Conservation (phyloP, 1,140 invertebrate genomes). For the Bilobella aurantiaca region DNA sequence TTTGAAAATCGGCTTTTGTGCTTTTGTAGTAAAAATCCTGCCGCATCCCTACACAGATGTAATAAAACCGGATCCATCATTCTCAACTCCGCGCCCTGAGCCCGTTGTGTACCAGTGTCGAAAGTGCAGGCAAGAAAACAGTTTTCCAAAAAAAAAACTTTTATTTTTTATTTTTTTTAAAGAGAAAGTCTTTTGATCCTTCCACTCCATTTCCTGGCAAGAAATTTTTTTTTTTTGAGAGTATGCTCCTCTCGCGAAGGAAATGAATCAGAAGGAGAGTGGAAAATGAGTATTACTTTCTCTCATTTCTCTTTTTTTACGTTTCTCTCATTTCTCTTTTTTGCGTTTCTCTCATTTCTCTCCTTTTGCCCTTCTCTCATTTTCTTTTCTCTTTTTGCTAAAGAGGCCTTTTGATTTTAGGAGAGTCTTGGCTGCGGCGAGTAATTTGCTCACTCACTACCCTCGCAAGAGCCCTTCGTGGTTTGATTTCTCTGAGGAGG, state of each 20-base stretch:
- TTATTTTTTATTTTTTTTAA: neutral
- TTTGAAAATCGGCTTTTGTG: slow-evolving; percentile 10
- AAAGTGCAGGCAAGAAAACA: slow-evolving; percentile 50
- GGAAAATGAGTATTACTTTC: too few relatives aligned
- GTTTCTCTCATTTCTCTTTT: slow-evolving; percentile 1
- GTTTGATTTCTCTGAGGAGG: slow-evolving; percentile 25
- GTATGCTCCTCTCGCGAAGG: too few relatives aligned
- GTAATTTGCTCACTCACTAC: slow-evolving; percentile 59
- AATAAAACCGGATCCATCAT: slow-evolving; percentile 66
- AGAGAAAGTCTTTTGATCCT: too few relatives aligned
- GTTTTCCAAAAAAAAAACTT: neutral
- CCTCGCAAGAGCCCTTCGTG: slow-evolving; percentile 30
- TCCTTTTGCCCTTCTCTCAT: neutral
- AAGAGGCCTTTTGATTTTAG: slow-evolving; percentile 34
- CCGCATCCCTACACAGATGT: slow-evolving; percentile 63
- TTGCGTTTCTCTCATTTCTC: neutral
- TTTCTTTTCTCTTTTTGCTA: slow-evolving; percentile 2
- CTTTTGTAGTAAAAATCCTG: slow-evolving; percentile 56
- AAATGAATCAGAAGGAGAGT: too few relatives aligned
- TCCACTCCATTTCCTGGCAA: too few relatives aligned
- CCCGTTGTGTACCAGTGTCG: slow-evolving; percentile 68
- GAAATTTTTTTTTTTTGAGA: too few relatives aligned
- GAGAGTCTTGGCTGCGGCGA: slow-evolving; percentile 63
- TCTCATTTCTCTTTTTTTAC: too few relatives aligned
- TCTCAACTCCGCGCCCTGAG: slow-evolving; percentile 61